phyloP scores from a whole-genome alignment of 2,113 vertebrate genomes.

The Takifugu flavidus region DNA sequence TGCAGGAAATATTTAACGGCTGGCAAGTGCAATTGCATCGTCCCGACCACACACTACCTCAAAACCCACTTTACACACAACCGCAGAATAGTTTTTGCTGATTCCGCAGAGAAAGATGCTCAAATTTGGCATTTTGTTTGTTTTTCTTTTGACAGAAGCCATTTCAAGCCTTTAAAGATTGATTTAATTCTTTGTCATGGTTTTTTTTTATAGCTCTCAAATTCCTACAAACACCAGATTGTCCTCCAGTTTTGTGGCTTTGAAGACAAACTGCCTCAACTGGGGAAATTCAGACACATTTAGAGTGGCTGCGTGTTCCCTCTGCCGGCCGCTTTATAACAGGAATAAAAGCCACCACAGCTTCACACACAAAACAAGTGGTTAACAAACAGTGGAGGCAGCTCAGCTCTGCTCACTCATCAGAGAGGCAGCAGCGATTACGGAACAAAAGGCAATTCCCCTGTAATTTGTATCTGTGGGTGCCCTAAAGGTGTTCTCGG shows the following conservation, averaged over 20 bases:
- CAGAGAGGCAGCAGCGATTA: constrained; percentile 39
- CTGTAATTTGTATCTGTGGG: constrained; percentile 43
- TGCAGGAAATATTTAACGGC: constrained; percentile 54
- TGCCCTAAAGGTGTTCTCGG: constrained; percentile 38
- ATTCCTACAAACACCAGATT: constrained; percentile 20
- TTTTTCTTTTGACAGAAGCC: constrained; percentile 12
- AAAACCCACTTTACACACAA: constrained; percentile 52
- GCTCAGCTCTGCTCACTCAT: constrained; percentile 39
- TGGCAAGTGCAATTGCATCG: constrained; percentile 33
- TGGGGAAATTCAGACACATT: too few relatives aligned
- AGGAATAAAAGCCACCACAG: background rate
- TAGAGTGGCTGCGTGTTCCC: too few relatives aligned
- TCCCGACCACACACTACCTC: constrained; percentile 44
- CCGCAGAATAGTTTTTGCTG: constrained; percentile 52
- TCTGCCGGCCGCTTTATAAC: too few relatives aligned
- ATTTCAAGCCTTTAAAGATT: constrained; percentile 23
- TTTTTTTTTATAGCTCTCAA: background rate
- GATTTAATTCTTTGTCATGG: constrained; percentile 21
- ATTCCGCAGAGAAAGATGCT: constrained; percentile 26
- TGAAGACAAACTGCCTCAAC: constrained; percentile 11
- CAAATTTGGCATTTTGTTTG: constrained; percentile 23
- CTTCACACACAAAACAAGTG: constrained; percentile 14
- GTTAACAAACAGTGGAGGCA: constrained; percentile 32
- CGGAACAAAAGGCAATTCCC: constrained; percentile 45
- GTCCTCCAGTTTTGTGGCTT: constrained; percentile 12